Evolutionary conservation across 1,140 invertebrate genomes (phyloP).

Genomic region (Latrodectus geometricus): DNA sequence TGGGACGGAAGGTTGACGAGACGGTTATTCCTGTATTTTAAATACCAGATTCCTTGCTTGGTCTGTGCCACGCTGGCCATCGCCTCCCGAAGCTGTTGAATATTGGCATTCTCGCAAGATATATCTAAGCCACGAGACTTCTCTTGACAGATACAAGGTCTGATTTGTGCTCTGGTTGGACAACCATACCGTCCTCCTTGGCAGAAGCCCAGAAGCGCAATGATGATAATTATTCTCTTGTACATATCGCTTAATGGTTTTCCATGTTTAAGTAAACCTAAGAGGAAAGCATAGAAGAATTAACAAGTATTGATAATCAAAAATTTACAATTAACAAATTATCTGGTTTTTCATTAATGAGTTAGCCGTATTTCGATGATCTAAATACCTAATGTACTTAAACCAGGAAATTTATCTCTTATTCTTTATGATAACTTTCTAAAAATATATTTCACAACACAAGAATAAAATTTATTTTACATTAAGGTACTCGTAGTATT

Average conservation of each 20-base stretch:
- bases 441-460: too few relatives aligned
- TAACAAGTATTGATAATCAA: too few relatives aligned
- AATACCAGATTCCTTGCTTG: slow-evolving; percentile 79
- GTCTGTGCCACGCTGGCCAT: slow-evolving; percentile 83
- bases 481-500: too few relatives aligned
- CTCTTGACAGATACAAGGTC: slow-evolving; percentile 83
- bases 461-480: too few relatives aligned
- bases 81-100: slow-evolving; percentile 78
- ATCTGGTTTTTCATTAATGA: too few relatives aligned
- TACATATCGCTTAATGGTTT: not conserved
- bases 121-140: slow-evolving; percentile 89
- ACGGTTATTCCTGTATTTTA: slow-evolving; percentile 87
- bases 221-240: not conserved
- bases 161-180: slow-evolving; percentile 66
- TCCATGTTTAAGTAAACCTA: too few relatives aligned
- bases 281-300: too few relatives aligned
- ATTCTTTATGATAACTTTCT: too few relatives aligned
- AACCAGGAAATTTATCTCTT: too few relatives aligned
- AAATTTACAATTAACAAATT: too few relatives aligned
- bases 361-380: too few relatives aligned
- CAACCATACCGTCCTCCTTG: slow-evolving; percentile 51
- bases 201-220: slow-evolving; percentile 8
- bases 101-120: slow-evolving; percentile 85
- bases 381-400: too few relatives aligned
- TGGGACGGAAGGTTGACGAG: slow-evolving; percentile 85